Evolutionary conservation across 1,140 invertebrate genomes (phyloP).

Genomic region (Drosophila ogumai): DNA sequence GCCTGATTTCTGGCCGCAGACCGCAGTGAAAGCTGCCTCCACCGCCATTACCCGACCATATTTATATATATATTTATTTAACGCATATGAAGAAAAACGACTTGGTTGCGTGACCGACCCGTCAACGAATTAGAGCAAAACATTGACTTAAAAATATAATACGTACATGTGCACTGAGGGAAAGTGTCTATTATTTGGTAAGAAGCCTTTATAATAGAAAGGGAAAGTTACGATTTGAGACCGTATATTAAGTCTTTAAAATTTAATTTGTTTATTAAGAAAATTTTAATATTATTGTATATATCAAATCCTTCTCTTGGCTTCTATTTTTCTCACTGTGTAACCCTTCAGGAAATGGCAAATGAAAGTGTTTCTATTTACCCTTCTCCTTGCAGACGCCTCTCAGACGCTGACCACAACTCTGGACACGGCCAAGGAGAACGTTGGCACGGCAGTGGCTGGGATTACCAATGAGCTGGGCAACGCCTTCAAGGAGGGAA

Average conservation of each 20-base stretch:
- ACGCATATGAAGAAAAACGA: conserved; percentile 79
- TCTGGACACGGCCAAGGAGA: conserved; percentile 76
- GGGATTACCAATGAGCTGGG: conserved; percentile 78
- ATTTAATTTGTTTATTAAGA: background rate
- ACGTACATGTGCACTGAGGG: conserved; percentile 20
- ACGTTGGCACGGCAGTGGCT: conserved; percentile 70
- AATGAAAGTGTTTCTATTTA: conserved; percentile 32
- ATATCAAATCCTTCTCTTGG: background rate
- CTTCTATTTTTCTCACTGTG: background rate
- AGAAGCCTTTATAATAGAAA: background rate
- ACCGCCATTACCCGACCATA: conserved; percentile 34
- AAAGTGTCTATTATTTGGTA: background rate
- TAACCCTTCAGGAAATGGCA: conserved; percentile 15
- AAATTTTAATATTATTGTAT: background rate
- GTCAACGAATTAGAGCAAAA: conserved; percentile 69
- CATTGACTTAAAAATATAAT: conserved; percentile 48
- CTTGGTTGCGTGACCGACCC: conserved; percentile 66
- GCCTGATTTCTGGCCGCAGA: conserved; percentile 33
- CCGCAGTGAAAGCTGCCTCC: conserved; percentile 40
- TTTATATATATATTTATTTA: conserved; percentile 57
- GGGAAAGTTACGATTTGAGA: background rate
- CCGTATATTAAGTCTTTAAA: no score
- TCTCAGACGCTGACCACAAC: conserved; percentile 55
- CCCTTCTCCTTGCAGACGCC: conserved; percentile 51
- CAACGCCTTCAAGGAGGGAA: conserved; percentile 74